phyloP scores from a whole-genome alignment of 2,797 vertebrate genomes.

The Centropyge bicolor region DNA sequence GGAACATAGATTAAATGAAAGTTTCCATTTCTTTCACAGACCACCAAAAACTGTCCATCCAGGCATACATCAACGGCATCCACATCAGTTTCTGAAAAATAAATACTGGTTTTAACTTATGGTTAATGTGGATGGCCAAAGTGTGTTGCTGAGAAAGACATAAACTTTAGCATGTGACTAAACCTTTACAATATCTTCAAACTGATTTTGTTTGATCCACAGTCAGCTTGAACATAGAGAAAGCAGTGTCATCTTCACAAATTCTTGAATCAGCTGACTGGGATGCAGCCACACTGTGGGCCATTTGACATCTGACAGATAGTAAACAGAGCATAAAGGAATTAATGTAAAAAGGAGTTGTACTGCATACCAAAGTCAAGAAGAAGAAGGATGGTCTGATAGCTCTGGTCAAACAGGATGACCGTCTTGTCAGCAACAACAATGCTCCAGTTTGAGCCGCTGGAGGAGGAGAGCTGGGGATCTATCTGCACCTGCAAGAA shows the following conservation, averaged over 20 bases:
- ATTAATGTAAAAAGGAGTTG: not conserved
- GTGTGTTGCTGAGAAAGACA: not conserved
- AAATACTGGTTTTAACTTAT: not conserved
- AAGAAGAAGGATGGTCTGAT: constrained; percentile 88
- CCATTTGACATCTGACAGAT: not conserved
- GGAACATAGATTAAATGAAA: constrained; percentile 93
- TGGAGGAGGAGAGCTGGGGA: constrained; percentile 85
- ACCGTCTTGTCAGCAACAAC: constrained; percentile 91
- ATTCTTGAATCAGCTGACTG: not conserved
- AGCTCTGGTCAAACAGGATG: constrained; percentile 90
- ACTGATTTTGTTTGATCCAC: not conserved
- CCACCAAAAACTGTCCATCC: constrained; percentile 91
- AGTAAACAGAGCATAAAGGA: not conserved
- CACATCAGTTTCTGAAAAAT: constrained; percentile 89
- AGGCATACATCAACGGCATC: constrained; percentile 91
- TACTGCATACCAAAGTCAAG: constrained; percentile 90
- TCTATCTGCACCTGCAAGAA: constrained; percentile 82
- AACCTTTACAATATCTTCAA: not conserved
- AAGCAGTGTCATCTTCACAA: not conserved
- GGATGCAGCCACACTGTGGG: not conserved
- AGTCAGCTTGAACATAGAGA: not conserved
- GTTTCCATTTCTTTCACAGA: constrained; percentile 95
- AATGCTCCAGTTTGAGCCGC: constrained; percentile 86
- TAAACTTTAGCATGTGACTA: not conserved
- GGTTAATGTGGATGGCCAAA: not conserved